These are phyloP conservation scores for Notechis scutatus DNA, from an alignment of 2,113 vertebrate genomes.

Conservation along the genomic window DNA sequence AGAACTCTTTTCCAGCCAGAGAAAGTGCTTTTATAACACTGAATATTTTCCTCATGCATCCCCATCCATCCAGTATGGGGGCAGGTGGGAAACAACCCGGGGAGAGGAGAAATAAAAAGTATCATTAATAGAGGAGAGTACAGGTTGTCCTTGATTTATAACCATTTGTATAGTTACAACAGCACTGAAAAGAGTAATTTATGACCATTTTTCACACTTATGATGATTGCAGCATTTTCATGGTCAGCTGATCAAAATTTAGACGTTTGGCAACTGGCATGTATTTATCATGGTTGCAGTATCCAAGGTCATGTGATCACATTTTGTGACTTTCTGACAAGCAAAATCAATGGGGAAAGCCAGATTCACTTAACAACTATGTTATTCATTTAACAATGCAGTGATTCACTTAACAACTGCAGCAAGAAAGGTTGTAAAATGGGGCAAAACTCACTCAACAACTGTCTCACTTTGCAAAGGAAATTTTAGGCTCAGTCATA, in stretches of 20 bases:
- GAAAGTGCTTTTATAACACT: neutral
- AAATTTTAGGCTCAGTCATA: neutral
- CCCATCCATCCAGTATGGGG: neutral
- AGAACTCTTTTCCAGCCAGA: neutral
- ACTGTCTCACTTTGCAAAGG: neutral
- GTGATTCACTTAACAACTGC: neutral
- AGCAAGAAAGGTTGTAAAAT: neutral
- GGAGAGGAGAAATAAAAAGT: neutral
- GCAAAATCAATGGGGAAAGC: neutral
- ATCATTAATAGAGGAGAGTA: neutral
- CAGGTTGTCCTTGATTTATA: neutral
- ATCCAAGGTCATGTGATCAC: neutral
- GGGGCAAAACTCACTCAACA: neutral
- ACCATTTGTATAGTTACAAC: neutral
- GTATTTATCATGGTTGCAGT: neutral
- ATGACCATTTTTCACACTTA: neutral
- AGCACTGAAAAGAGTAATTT: neutral
- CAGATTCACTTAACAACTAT: neutral
- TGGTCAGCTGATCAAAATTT: neutral
- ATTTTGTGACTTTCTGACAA: neutral
- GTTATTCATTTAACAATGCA: neutral
- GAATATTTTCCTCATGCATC: neutral
- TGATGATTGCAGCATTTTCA: neutral
- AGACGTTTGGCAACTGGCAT: neutral
- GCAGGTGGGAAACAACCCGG: neutral